Base-by-base conservation (phyloP, 2,888 invertebrate species). In the Sialis fuliginosa region DNA sequence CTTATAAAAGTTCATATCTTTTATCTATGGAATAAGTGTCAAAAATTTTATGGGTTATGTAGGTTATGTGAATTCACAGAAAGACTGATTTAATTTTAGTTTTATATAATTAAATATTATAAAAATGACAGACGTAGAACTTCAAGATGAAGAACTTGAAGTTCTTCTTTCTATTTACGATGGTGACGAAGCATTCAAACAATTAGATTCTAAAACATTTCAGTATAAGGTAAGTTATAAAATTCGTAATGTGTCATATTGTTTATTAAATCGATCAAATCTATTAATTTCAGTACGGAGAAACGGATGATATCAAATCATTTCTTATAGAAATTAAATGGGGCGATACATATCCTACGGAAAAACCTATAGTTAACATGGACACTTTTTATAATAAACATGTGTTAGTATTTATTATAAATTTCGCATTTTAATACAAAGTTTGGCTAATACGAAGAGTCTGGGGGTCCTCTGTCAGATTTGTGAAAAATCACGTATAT, bases 371-470 rank as follows among this genome's bases (percentile, higher is more conserved):
- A 31, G 72, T 93, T 50, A 90, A 83, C 65, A 72, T 95, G 74
- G 85, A 92, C 55, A 80, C 86, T 35, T 96, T 95, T 67, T 95
- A 90, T 62, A 96, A 96, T 65, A 84, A 87, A 60, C 82, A 87
- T 63, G 66, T 95, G 92, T 92, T 71, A 80, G 86, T 77, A 61
- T 54, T 46, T 41, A n/a, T n/a, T n/a, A 30, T 42, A 31, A 12
- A 46, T 39, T 48, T 35, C 39, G 42, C 41, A 41, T 30, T 31
- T 41, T 48, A 33, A 37, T 6, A 40, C 22, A n/a, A n/a, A n/a
- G n/a, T n/a, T n/a, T n/a, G n/a, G n/a, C n/a, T n/a, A n/a, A n/a
- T n/a, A n/a, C n/a, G n/a, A n/a, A n/a, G n/a, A n/a, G n/a, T n/a
- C n/a, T n/a, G n/a, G n/a, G n/a, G n/a, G n/a, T n/a, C n/a, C n/a